phyloP scores from a whole-genome alignment of 92 coral and sea anemone species.

The Pocillopora meandrina region DNA sequence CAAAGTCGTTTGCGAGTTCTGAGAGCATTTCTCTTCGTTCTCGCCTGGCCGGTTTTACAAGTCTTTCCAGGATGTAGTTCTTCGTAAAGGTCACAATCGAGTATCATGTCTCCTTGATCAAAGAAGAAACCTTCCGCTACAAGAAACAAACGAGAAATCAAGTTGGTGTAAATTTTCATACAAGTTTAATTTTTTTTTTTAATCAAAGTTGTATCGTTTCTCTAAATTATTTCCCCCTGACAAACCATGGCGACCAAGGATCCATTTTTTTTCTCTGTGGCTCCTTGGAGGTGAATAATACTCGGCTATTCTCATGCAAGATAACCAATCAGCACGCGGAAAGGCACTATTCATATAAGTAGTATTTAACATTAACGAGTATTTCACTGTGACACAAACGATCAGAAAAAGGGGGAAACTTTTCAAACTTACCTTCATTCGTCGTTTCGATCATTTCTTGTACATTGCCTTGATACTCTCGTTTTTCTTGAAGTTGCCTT shows the following conservation, averaged over 20 bases:
- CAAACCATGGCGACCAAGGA: too few species aligned
- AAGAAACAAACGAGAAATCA: background rate
- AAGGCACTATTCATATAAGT: too few species aligned
- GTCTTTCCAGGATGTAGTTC: constrained; percentile 41
- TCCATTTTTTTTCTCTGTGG: too few species aligned
- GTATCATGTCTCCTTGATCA: constrained; percentile 76
- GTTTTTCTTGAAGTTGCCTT: constrained; percentile 1
- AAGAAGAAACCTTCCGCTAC: constrained; percentile 28
- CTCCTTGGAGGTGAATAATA: too few species aligned
- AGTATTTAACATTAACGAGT: too few species aligned
- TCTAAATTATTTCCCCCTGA: too few species aligned
- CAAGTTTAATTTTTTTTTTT: too few species aligned
- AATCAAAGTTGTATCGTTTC: too few species aligned
- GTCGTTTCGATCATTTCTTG: constrained; percentile 24
- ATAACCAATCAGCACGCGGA: too few species aligned
- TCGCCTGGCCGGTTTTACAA: constrained; percentile 23
- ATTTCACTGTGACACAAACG: background rate
- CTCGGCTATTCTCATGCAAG: too few species aligned
- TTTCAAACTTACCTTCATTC: constrained; percentile 18
- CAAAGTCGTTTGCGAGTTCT: constrained; percentile 68
- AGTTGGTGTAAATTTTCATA: background rate
- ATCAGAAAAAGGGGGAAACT: background rate
- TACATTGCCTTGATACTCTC: constrained; percentile 17
- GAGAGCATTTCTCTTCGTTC: constrained; percentile 69
- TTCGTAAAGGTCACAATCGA: constrained; percentile 67